Base-by-base conservation (phyloP, 2,888 invertebrate genomes). In the Drosophila buzzatii region DNA sequence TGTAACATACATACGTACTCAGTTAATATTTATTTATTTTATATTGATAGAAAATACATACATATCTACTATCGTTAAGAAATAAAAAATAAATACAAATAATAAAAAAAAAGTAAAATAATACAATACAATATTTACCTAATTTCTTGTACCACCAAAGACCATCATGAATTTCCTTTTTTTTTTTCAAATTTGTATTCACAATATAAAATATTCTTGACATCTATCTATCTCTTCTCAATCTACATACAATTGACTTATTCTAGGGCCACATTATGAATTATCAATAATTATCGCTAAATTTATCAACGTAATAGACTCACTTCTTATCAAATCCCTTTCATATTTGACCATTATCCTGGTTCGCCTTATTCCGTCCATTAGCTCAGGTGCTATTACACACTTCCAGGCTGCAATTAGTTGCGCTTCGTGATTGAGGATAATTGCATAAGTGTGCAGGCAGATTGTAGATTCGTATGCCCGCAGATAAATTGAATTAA, bases 401-500 rank as follows among this genome's bases (percentile, higher is more conserved):
- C 51, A 35, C 33, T 33, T 18, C 2, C 31, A 31, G 31, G 31
- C 18, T 41, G 27, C 18, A 41, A 41, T 56, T 18, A 56, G 55
- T n/a, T 14, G 41, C 31, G 53, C 39, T 27, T 27, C 27, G n/a
- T 39, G 2, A 64, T 31, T 20, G 9, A 41, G 14, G 16, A 20
- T 59, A 59, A 69, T 74, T 58, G 47, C n/a, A 10, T 61, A 45
- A 59, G 37, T 60, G 42, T 12, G 41, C 31, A 12, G 31, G 14
- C 41, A 37, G 52, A 4, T 37, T 1, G 8, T 37, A 2, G 23
- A 53, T 20, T 53, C 23, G 35, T 1, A 23, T 53, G 35, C 14
- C 33, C 33, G 27, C 23, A 35, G 84, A 86, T 85, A 74, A 68
- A 51, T 66, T 69, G 59, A 73, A 79, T 82, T 61, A 77, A 62